phyloP scores from a whole-genome alignment of 2,797 vertebrate species.

The Chrysocyon brachyurus region DNA sequence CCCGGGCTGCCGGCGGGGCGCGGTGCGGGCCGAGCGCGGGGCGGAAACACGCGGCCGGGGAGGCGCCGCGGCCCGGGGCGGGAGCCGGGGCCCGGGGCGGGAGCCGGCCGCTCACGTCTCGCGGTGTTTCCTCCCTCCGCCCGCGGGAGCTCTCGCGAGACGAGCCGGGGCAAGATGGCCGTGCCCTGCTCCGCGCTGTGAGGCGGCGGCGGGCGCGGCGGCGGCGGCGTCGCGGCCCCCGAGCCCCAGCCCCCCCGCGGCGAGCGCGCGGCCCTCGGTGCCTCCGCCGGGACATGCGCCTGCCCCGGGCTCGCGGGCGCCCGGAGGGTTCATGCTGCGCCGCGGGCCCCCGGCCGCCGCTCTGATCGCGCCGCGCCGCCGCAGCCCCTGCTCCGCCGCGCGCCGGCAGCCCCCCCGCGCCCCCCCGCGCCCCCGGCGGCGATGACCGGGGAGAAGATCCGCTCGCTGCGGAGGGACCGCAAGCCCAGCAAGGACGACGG shows the following conservation, averaged over 20 bases:
- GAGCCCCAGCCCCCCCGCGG: constrained; percentile 86
- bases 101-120: not conserved
- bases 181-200: constrained; percentile 58
- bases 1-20: no score
- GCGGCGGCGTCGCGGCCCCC: not conserved
- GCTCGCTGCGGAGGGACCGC: constrained; percentile 96
- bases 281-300: constrained; percentile 69
- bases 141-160: constrained; percentile 82
- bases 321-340: constrained; percentile 71
- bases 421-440: constrained; percentile 80
- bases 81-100: not conserved
- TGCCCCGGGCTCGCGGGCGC: constrained; percentile 53
- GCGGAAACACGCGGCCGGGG: rapidly evolving
- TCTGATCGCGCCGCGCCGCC: constrained; percentile 79
- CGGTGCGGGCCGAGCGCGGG: no score
- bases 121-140: constrained; percentile 59
- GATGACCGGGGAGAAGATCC: constrained; percentile 99
- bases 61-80: no score
- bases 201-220: constrained; percentile 23
- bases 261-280: constrained; percentile 87
- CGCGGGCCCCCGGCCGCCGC: constrained; percentile 76
- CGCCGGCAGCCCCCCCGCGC: constrained; percentile 71
- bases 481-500: constrained; percentile 96
- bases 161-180: constrained; percentile 76
- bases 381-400: constrained; percentile 70